These are phyloP conservation scores for Drosophila ironensis DNA, from an alignment of 1,140 invertebrate species.

Conservation along the genomic window DNA sequence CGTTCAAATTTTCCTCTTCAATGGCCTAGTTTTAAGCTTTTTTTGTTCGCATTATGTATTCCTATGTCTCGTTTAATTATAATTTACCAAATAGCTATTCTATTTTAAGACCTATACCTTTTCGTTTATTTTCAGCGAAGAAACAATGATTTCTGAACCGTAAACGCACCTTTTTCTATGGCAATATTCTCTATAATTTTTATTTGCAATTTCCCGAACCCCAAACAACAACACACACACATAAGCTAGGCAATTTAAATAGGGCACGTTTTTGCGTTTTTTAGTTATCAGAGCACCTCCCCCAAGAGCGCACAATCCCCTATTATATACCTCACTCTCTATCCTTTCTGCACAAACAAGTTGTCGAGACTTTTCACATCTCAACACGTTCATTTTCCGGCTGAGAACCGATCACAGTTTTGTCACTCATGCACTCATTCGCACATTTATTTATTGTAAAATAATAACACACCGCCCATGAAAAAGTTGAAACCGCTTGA, in stretches of 20 bases:
- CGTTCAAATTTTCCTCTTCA: constrained; percentile 43
- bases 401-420: constrained; percentile 18
- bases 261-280: constrained; percentile 31
- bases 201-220: constrained; percentile 3
- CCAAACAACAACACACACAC: constrained; percentile 8
- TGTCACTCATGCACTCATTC: constrained; percentile 47
- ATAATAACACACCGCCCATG: constrained; percentile 55
- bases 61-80: constrained; percentile 20
- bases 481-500: constrained; percentile 43
- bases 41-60: constrained; percentile 1
- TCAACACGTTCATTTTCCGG: constrained; percentile 9
- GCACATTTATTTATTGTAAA: constrained; percentile 31
- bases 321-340: constrained; percentile 26
- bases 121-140: constrained; percentile 35
- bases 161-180: not conserved
- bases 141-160: constrained; percentile 11
- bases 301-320: constrained; percentile 34
- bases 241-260: constrained; percentile 21
- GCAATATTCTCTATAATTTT: constrained; percentile 15
- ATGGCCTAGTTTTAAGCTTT: constrained; percentile 20
- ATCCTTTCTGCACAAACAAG: constrained; percentile 23
- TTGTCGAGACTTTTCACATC: not conserved
- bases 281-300: constrained; percentile 30
- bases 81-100: constrained; percentile 14
- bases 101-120: constrained; percentile 29